phyloP scores from a whole-genome alignment of 2,888 invertebrate genomes.

The Eupithecia inturbata region DNA sequence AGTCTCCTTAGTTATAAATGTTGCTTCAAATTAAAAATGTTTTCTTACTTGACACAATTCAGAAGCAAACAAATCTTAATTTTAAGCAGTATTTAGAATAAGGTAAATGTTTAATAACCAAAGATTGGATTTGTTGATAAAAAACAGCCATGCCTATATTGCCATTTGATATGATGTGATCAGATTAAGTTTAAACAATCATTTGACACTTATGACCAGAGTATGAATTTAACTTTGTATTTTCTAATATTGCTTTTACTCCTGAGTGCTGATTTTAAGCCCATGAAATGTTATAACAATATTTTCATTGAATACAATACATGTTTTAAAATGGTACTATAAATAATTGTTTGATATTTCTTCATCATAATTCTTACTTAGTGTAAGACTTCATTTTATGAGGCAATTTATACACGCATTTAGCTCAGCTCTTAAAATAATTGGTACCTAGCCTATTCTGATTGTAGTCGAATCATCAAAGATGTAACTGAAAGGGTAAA shows the following conservation, averaged over 20 bases:
- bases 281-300: constrained; percentile 15
- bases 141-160: constrained; percentile 28
- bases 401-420: neutral
- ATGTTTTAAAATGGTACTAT: neutral
- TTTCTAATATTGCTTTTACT: constrained; percentile 11
- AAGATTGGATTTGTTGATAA: constrained; percentile 27
- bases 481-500: too few species aligned
- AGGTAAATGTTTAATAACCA: constrained; percentile 26
- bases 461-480: neutral
- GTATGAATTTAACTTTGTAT: constrained; percentile 13
- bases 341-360: neutral
- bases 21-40: neutral
- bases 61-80: neutral
- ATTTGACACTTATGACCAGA: neutral
- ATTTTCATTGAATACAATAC: constrained; percentile 14
- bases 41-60: neutral
- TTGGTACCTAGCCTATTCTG: neutral
- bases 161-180: constrained; percentile 29
- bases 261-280: constrained; percentile 10
- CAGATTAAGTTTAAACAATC: constrained; percentile 1
- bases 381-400: neutral
- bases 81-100: neutral
- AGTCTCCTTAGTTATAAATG: neutral
- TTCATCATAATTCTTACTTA: neutral
- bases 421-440: neutral